Percentiles rank a stretch among this genome's conserved stretches.
These are phyloP conservation scores for Sebastes aleutianus DNA, from an alignment of 2,797 vertebrate species.

Conservation along the genomic window DNA sequence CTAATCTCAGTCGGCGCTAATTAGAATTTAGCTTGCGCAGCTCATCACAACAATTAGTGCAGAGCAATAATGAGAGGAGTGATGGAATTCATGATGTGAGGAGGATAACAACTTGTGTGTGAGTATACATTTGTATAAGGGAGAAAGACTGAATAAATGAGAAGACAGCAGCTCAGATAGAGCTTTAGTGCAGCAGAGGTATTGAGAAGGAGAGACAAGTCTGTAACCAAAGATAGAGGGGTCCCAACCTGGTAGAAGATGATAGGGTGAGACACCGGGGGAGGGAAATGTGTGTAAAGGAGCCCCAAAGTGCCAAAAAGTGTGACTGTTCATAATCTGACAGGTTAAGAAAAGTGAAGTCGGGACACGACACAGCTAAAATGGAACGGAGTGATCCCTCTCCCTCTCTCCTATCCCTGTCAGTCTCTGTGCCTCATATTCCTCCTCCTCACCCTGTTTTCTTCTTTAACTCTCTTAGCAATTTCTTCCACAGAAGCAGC, in stretches of 20 bases:
- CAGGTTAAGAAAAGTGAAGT: constrained; percentile 46
- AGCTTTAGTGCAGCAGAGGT: background rate
- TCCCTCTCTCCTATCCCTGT: constrained; percentile 12
- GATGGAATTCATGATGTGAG: background rate
- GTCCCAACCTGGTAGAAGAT: constrained; percentile 21
- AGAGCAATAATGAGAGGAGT: constrained; percentile 46
- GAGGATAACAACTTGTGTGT: background rate
- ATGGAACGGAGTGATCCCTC: constrained; percentile 46
- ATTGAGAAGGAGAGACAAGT: background rate
- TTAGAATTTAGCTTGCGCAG: constrained; percentile 57
- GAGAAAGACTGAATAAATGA: constrained; percentile 6
- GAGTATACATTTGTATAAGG: background rate
- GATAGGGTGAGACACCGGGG: constrained; percentile 16
- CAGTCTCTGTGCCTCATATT: constrained; percentile 24
- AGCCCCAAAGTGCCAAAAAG: constrained; percentile 35
- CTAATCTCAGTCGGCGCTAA: constrained; percentile 48
- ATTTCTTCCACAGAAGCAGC: constrained; percentile 30
- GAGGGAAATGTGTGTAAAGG: constrained; percentile 11
- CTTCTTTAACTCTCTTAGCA: constrained; percentile 12
- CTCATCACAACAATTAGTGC: constrained; percentile 60
- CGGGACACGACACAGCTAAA: constrained; percentile 30
- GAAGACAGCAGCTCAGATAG: background rate
- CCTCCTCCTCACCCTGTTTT: constrained; percentile 16
- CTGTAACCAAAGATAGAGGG: background rate
- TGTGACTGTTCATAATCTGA: constrained; percentile 45